Evolutionary conservation across 1,140 invertebrate species (phyloP).

Genomic region (Harpegnathos saltator): DNA sequence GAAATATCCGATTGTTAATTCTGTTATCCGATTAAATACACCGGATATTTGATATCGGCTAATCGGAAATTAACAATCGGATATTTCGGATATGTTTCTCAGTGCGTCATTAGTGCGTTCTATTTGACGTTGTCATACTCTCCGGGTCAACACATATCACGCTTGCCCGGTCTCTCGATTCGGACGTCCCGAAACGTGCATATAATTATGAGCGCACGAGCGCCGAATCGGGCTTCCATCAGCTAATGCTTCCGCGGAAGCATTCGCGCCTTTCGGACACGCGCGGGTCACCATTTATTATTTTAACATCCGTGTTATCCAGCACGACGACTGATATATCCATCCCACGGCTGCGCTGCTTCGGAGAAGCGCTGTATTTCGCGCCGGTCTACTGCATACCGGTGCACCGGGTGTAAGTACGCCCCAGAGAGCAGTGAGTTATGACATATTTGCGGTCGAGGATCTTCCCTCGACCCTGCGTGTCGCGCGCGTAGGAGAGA

Average conservation of each 20-base stretch:
- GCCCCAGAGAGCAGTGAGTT: conserved; percentile 27
- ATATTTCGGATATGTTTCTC: no score
- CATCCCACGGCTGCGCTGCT: conserved; percentile 16
- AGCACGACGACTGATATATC: conserved; percentile 17
- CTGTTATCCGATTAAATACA: no score
- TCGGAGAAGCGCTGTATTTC: conserved; percentile 33
- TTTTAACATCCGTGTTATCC: conserved; percentile 20
- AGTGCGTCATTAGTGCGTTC: no score
- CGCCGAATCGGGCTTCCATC: conserved; percentile 7
- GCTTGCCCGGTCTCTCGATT: not conserved
- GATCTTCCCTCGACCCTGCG: conserved; percentile 6
- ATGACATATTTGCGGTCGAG: conserved; percentile 60
- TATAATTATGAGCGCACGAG: not conserved
- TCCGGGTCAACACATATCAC: no score
- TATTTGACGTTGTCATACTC: no score
- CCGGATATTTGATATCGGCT: no score
- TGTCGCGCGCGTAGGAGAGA: conserved; percentile 10
- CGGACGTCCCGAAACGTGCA: not conserved
- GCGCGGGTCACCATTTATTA: conserved; percentile 7
- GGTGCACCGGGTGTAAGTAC: conserved; percentile 39
- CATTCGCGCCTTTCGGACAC: not conserved
- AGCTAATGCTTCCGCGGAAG: conserved; percentile 28
- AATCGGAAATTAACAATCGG: no score
- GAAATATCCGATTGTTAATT: no score
- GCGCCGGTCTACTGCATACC: not conserved